phyloP scores from a whole-genome alignment of 2,797 vertebrate genomes.

The Pogonophryne albipinna region DNA sequence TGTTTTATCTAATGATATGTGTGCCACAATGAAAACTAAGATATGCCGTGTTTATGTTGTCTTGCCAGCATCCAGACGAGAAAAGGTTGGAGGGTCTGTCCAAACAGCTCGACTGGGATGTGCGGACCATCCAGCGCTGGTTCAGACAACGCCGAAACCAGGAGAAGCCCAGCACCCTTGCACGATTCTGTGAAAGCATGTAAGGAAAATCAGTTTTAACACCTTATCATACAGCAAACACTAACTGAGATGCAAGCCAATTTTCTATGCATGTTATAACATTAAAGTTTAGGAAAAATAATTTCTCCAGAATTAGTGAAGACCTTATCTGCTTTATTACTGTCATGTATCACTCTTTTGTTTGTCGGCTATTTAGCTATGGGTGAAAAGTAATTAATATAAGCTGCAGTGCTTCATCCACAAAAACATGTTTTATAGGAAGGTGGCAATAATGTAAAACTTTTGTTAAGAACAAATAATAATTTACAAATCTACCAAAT shows the following conservation, averaged over 20 bases:
- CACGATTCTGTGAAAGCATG: conserved; percentile 99
- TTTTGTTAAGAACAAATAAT: not conserved
- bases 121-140: conserved; percentile 98
- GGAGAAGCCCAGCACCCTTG: conserved; percentile 97
- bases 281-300: conserved; percentile 3
- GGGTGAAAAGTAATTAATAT: conserved; percentile 31
- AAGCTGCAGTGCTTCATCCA: not conserved
- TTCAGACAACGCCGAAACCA: conserved; percentile 98
- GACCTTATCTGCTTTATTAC: not conserved
- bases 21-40: not conserved
- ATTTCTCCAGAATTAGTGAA: not conserved
- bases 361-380: not conserved
- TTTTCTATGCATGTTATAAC: not conserved
- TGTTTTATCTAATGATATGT: not conserved
- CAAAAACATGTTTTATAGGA: not conserved
- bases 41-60: conserved; percentile 10
- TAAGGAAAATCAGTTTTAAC: conserved; percentile 78
- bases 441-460: conserved; percentile 19
- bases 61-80: conserved; percentile 94
- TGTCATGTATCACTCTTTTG: conserved; percentile 2
- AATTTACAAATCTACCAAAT: not conserved
- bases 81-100: conserved; percentile 97
- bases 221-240: not conserved
- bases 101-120: conserved; percentile 99
- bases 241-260: not conserved